Base-by-base conservation (phyloP, 2,797 vertebrate genomes). In the Fistularia commersonii region DNA sequence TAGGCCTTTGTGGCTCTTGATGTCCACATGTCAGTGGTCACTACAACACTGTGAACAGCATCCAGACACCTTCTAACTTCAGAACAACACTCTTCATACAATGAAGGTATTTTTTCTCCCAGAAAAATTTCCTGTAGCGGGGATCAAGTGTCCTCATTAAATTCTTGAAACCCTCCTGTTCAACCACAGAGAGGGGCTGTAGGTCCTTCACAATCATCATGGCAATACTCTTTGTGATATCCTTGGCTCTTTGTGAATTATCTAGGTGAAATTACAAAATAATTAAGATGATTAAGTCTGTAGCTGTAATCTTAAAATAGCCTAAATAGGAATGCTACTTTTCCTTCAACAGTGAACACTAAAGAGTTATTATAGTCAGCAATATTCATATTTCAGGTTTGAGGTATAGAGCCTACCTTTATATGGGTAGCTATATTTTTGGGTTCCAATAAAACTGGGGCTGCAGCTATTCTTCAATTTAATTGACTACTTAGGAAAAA, bases 1-100 rank as follows among this genome's bases (percentile, higher is more conserved):
- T 35, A 35, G 32, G 50, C 49, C 46, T 63, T 51, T 49, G 51
- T 46, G 41, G 51, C 41, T 38, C 57, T 66, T 44, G 48, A n/a
- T n/a, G n/a, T n/a, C n/a, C n/a, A n/a, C n/a, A n/a, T n/a, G n/a
- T n/a, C n/a, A n/a, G n/a, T n/a, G 52, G 67, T 64, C 6, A 67
- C 43, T 49, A 62, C 44, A 56, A 34, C 50, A 44, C 35, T 64
- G 33, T 63, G 48, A 39, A 11, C 37, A 39, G 37, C 37, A 39
- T 39, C 37, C 11, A 39, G 5, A 39, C 37, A 39, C 11, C 8
- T 39, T 11, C 11, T 39, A n/a, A n/a, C n/a, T n/a, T n/a, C n/a
- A n/a, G n/a, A n/a, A n/a, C n/a, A n/a, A n/a, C n/a, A n/a, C n/a
- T n/a, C n/a, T n/a, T n/a, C n/a, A n/a, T n/a, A n/a, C n/a, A n/a